Evolutionary conservation across 2,113 vertebrate species (phyloP).

Genomic region (Pseudolaguvia tuberculata): DNA sequence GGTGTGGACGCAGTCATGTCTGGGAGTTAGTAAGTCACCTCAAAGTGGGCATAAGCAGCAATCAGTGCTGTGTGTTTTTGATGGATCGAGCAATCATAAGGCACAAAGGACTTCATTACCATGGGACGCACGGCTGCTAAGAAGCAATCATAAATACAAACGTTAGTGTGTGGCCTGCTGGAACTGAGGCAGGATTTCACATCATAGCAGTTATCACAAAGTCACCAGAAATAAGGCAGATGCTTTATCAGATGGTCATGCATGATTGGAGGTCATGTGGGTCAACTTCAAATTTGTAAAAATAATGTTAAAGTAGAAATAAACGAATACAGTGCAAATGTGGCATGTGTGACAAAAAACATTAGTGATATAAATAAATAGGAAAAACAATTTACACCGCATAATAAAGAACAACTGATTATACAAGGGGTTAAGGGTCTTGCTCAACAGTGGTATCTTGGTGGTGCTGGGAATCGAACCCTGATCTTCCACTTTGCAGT

Average conservation of each 20-base stretch:
- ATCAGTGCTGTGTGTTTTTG: conserved; percentile 55
- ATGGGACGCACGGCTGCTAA: conserved; percentile 67
- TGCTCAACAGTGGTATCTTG: no score
- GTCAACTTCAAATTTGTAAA: conserved; percentile 19
- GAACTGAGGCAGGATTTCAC: conserved; percentile 36
- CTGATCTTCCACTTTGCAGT: no score
- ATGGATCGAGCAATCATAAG: conserved; percentile 74
- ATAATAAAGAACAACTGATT: no score
- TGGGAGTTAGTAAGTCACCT: conserved; percentile 26
- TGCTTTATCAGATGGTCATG: conserved; percentile 57
- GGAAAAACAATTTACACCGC: no score
- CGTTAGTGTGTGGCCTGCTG: conserved; percentile 50
- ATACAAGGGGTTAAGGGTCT: no score
- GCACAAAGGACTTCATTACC: conserved; percentile 75
- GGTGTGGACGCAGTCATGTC: conserved; percentile 13
- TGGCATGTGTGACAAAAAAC: background rate
- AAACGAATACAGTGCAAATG: conserved; percentile 13
- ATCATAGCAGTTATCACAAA: conserved; percentile 62
- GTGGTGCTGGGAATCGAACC: no score
- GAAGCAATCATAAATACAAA: conserved; percentile 67
- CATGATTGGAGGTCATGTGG: conserved; percentile 42
- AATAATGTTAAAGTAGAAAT: no score
- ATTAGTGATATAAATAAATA: no score
- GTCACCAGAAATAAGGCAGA: conserved; percentile 62
- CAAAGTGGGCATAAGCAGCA: conserved; percentile 34